Evolutionary conservation across 2,888 invertebrate genomes (phyloP).

Genomic region (Oxyscelio sp.): DNA sequence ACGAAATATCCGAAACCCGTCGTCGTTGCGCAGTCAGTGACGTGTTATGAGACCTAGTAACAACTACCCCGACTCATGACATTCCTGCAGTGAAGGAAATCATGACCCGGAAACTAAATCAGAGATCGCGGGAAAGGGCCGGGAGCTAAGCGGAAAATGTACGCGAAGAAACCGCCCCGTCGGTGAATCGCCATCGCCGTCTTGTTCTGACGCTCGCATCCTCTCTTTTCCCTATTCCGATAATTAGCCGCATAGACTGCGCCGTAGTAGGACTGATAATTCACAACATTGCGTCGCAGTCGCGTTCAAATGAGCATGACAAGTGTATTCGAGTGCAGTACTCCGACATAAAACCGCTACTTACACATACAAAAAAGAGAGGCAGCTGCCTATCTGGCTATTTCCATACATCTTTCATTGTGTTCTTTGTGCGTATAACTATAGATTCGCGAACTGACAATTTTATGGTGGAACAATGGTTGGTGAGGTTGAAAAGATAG

Average conservation of each 20-base stretch:
- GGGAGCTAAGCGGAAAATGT: slow-evolving; percentile 73
- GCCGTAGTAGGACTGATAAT: slow-evolving; percentile 84
- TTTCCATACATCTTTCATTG: slow-evolving; percentile 87
- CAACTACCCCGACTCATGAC: slow-evolving; percentile 26
- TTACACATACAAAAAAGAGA: slow-evolving; percentile 69
- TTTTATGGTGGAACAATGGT: slow-evolving; percentile 87
- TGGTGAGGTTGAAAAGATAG: slow-evolving; percentile 66
- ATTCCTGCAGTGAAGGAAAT: slow-evolving; percentile 60
- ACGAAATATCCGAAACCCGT: slow-evolving; percentile 18
- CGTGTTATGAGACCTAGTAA: slow-evolving; percentile 50
- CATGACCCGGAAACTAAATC: slow-evolving; percentile 74
- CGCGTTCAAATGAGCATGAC: slow-evolving; percentile 87
- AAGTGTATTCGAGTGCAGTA: slow-evolving; percentile 86
- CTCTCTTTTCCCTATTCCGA: slow-evolving; percentile 76
- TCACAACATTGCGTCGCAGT: slow-evolving; percentile 87
- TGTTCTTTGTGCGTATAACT: slow-evolving; percentile 86
- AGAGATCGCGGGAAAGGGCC: slow-evolving; percentile 73
- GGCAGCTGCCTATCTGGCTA: slow-evolving; percentile 83
- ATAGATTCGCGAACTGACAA: slow-evolving; percentile 87
- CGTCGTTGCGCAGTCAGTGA: slow-evolving; percentile 35
- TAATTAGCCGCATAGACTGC: slow-evolving; percentile 79
- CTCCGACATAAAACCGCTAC: slow-evolving; percentile 75
- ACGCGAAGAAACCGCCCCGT: slow-evolving; percentile 63
- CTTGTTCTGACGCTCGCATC: slow-evolving; percentile 55
- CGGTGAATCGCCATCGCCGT: slow-evolving; percentile 67